Percentiles rank a stretch among this genome's conserved stretches.
Evolutionary conservation across 92 coral and sea anemone genomes (phyloP).

Genomic region (Bergia puertoricense): DNA sequence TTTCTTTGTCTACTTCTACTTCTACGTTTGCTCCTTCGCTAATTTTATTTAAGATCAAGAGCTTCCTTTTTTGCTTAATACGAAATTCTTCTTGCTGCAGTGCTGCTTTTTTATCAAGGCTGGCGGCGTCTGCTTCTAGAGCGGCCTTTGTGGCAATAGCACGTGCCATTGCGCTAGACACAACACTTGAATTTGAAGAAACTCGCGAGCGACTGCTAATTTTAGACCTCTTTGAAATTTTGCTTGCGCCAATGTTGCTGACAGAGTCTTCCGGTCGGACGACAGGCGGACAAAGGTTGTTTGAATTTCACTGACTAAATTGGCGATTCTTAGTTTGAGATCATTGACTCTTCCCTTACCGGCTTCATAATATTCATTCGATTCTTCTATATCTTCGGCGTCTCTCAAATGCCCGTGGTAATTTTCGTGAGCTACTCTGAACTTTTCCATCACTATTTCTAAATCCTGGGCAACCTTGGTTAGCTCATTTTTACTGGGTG

Average conservation of each 20-base stretch:
- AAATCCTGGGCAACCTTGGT: background rate
- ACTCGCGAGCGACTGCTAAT: slow-evolving; percentile 9
- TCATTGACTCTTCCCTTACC: slow-evolving; percentile 26
- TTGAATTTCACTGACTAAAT: background rate
- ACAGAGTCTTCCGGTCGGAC: slow-evolving; percentile 43
- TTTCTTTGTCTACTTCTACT: slow-evolving; percentile 6
- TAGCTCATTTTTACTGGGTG: background rate
- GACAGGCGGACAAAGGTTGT: background rate
- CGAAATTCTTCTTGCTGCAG: slow-evolving; percentile 29
- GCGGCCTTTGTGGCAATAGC: slow-evolving; percentile 37
- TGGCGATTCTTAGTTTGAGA: slow-evolving; percentile 8
- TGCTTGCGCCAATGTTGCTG: slow-evolving; percentile 28
- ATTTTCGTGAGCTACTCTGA: slow-evolving; percentile 24
- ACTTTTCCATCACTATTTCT: slow-evolving; percentile 31
- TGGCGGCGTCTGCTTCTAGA: slow-evolving; percentile 30
- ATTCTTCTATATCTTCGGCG: slow-evolving; percentile 41
- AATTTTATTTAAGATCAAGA: background rate
- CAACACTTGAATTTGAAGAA: background rate
- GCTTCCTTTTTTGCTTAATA: slow-evolving; percentile 10
- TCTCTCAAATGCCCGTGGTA: slow-evolving; percentile 36
- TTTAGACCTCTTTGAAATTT: slow-evolving; percentile 5
- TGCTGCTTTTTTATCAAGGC: background rate
- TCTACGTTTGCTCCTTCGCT: slow-evolving; percentile 24
- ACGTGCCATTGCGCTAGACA: slow-evolving; percentile 32
- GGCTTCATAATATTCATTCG: slow-evolving; percentile 39